Percentiles rank a stretch among this genome's conserved stretches.
Conservation (phyloP, 1,140 invertebrate species). For the Drosophila tani region DNA sequence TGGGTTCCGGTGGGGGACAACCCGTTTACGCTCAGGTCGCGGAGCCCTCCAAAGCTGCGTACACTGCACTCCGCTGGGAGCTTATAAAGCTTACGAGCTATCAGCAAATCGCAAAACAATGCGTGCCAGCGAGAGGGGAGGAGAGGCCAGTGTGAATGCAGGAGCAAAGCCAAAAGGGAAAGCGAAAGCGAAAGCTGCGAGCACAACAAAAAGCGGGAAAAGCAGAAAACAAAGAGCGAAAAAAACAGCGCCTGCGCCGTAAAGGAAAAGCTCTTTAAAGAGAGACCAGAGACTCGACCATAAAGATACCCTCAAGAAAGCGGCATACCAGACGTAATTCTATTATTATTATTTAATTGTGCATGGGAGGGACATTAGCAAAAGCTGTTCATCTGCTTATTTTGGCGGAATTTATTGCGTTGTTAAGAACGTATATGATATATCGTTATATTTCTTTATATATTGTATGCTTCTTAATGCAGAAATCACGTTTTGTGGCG, state of each 20-base stretch:
- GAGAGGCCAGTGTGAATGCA: conserved; percentile 5
- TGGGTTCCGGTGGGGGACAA: conserved; percentile 1
- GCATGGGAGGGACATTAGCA: neutral
- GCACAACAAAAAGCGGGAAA: conserved; percentile 50
- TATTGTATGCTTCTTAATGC: neutral
- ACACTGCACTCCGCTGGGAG: conserved; percentile 29
- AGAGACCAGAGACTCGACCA: neutral
- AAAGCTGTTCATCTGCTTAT: neutral
- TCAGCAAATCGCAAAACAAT: conserved; percentile 35
- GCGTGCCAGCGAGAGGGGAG: conserved; percentile 3
- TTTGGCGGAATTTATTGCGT: neutral
- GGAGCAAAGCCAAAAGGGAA: conserved; percentile 13
- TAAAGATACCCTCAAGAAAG: conserved; percentile 6
- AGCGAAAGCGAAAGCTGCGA: conserved; percentile 38
- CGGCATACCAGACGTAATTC: neutral
- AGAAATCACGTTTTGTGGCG: neutral
- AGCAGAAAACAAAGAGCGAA: neutral
- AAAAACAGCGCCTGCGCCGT: conserved; percentile 32
- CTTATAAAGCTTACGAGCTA: conserved; percentile 40
- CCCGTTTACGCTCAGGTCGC: conserved; percentile 24
- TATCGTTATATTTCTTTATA: neutral
- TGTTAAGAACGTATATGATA: neutral
- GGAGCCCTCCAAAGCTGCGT: conserved; percentile 31
- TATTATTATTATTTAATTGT: neutral
- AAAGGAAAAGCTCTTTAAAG: neutral